Percentiles rank a stretch among this genome's conserved stretches.
Conservation (phyloP, 2,797 vertebrate genomes). For the Hirundo rustica region DNA sequence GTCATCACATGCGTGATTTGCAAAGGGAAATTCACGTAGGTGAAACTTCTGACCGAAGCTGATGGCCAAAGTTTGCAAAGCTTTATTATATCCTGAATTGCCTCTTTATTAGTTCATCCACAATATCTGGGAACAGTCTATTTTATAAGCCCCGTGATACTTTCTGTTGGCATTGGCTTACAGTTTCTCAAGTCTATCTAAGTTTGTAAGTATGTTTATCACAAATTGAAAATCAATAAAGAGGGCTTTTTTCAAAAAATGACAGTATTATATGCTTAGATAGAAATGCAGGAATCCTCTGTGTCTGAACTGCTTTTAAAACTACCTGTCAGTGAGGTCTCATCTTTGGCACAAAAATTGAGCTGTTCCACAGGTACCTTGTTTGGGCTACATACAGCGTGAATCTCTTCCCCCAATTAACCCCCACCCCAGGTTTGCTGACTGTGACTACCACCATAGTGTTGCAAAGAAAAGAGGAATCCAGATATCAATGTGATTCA, state of each 20-base stretch:
- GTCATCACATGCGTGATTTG: not conserved
- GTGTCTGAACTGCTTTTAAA: slow-evolving; percentile 20
- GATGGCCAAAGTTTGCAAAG: not conserved
- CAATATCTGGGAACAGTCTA: not conserved
- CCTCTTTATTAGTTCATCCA: slow-evolving; percentile 20
- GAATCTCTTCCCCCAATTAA: not conserved
- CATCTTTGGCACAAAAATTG: not conserved
- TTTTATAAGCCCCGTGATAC: not conserved
- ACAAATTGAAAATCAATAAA: slow-evolving; percentile 58
- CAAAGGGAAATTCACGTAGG: rapidly evolving
- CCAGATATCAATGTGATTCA: slow-evolving; percentile 40
- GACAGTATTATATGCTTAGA: slow-evolving; percentile 2
- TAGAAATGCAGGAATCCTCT: not conserved
- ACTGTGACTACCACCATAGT: not conserved
- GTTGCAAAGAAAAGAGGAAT: slow-evolving; percentile 46
- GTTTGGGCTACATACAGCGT: not conserved
- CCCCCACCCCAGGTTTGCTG: not conserved
- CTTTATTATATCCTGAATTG: slow-evolving; percentile 1
- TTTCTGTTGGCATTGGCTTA: slow-evolving; percentile 20
- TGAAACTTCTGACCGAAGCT: not conserved
- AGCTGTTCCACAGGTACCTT: not conserved
- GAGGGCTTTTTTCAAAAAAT: not conserved
- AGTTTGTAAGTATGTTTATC: slow-evolving; percentile 43
- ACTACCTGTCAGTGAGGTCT: slow-evolving; percentile 9
- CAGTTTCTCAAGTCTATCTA: slow-evolving; percentile 38